Conservation (phyloP, 1,140 invertebrate species). For the Sogatella furcifera region DNA sequence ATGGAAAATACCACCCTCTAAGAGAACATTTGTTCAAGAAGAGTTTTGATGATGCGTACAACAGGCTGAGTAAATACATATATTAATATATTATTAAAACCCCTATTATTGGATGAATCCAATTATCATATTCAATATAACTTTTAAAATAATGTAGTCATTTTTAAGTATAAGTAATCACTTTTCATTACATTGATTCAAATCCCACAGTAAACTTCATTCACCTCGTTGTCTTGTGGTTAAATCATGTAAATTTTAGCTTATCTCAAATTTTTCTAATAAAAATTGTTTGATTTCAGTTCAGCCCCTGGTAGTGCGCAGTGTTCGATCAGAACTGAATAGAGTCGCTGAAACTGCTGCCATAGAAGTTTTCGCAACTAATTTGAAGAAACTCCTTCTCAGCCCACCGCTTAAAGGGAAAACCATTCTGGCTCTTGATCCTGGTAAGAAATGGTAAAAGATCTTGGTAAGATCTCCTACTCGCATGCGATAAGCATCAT, state of each 20-base stretch:
- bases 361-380: conserved; percentile 70
- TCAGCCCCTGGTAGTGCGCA: conserved; percentile 49
- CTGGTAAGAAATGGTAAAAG: conserved; percentile 32
- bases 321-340: conserved; percentile 60
- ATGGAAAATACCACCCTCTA: conserved; percentile 29
- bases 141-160: no score
- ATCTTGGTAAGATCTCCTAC: no score
- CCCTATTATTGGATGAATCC: no score
- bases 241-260: not conserved
- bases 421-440: conserved; percentile 74
- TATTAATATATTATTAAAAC: no score
- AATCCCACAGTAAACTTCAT: not conserved
- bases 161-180: no score
- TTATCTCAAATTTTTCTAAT: conserved; percentile 5
- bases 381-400: conserved; percentile 72
- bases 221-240: not conserved
- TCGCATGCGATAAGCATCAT: no score
- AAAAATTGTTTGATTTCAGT: conserved; percentile 31
- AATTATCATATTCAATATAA: no score
- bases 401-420: conserved; percentile 68
- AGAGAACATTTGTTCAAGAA: conserved; percentile 37
- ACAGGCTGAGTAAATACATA: conserved; percentile 35
- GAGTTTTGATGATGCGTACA: conserved; percentile 45
- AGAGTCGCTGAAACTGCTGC: conserved; percentile 66
- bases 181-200: no score